These are phyloP conservation scores for Heliothis subflexa DNA, from an alignment of 1,140 invertebrate species.

Conservation along the genomic window DNA sequence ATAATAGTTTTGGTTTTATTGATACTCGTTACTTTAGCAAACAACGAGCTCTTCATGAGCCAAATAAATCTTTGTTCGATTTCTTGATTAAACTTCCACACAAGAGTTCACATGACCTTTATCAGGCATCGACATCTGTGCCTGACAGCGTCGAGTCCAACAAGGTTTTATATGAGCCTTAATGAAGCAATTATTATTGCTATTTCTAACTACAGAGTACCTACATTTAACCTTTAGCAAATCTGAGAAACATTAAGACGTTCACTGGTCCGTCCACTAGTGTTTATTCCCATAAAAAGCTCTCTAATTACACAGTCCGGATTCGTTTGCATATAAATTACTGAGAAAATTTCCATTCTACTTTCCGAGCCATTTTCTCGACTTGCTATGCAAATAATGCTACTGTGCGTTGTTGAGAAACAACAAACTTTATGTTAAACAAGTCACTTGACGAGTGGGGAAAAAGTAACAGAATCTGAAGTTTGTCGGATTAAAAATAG, in stretches of 20 bases:
- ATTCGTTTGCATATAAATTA: slow-evolving; percentile 83
- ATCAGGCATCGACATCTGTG: slow-evolving; percentile 11
- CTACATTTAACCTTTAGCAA: slow-evolving; percentile 24
- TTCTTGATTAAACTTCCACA: slow-evolving; percentile 1
- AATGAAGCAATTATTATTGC: slow-evolving; percentile 6
- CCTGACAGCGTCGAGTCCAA: neutral
- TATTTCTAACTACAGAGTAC: neutral
- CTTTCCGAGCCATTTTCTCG: slow-evolving; percentile 72
- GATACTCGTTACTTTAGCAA: too few relatives aligned
- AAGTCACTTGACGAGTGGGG: slow-evolving; percentile 64
- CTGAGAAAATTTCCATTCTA: slow-evolving; percentile 70
- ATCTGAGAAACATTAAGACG: slow-evolving; percentile 9
- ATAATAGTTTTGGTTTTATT: too few relatives aligned
- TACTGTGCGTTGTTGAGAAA: slow-evolving; percentile 64
- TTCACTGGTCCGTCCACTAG: slow-evolving; percentile 18
- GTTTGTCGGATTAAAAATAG: slow-evolving; percentile 17
- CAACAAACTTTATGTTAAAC: slow-evolving; percentile 80
- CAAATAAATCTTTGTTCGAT: neutral
- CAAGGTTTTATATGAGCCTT: neutral
- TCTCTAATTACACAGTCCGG: slow-evolving; percentile 71
- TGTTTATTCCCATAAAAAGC: slow-evolving; percentile 53
- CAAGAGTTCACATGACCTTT: slow-evolving; percentile 10
- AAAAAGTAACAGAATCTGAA: slow-evolving; percentile 54
- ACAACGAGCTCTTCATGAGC: too few relatives aligned
- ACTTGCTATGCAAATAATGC: slow-evolving; percentile 75